Conservation (phyloP, 1,140 invertebrate species). For the Drosophila pachea region DNA sequence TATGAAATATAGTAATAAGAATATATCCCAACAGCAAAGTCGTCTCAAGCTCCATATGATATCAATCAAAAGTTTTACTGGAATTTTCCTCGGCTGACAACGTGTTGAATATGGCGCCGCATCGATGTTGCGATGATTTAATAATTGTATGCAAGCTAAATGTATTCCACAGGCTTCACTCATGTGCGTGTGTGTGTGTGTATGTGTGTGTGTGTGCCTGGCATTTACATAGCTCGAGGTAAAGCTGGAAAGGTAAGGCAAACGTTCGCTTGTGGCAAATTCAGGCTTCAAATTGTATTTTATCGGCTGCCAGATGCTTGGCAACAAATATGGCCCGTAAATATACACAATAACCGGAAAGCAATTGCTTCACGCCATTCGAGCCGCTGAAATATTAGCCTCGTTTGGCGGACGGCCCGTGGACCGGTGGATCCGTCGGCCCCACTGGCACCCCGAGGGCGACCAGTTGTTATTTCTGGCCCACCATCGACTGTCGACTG, state of each 20-base stretch:
- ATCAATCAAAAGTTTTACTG: slow-evolving; percentile 19
- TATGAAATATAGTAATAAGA: not conserved
- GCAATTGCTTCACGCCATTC: slow-evolving; percentile 69
- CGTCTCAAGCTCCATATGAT: not conserved
- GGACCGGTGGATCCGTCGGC: not conserved
- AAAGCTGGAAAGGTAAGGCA: slow-evolving; percentile 14
- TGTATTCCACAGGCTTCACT: not conserved
- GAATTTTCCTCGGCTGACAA: not conserved
- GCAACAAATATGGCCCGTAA: slow-evolving; percentile 51
- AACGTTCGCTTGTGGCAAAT: slow-evolving; percentile 42
- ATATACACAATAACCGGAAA: slow-evolving; percentile 62
- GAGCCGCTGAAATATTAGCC: slow-evolving; percentile 71
- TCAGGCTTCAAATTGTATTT: slow-evolving; percentile 63
- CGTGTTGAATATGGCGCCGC: not conserved
- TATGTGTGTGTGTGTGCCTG: not conserved
- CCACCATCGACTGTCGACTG: not conserved
- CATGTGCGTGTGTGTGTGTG: not conserved
- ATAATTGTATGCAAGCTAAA: slow-evolving; percentile 44
- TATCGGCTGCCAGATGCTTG: slow-evolving; percentile 54
- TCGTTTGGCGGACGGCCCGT: slow-evolving; percentile 47
- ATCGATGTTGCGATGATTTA: slow-evolving; percentile 39
- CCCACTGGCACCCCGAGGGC: not conserved
- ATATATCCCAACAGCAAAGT: not conserved
- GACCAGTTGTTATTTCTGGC: slow-evolving; percentile 27
- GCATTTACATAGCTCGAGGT: slow-evolving; percentile 10